Conservation (phyloP, 1,140 invertebrate genomes). For the Neuroterus valhalla region DNA sequence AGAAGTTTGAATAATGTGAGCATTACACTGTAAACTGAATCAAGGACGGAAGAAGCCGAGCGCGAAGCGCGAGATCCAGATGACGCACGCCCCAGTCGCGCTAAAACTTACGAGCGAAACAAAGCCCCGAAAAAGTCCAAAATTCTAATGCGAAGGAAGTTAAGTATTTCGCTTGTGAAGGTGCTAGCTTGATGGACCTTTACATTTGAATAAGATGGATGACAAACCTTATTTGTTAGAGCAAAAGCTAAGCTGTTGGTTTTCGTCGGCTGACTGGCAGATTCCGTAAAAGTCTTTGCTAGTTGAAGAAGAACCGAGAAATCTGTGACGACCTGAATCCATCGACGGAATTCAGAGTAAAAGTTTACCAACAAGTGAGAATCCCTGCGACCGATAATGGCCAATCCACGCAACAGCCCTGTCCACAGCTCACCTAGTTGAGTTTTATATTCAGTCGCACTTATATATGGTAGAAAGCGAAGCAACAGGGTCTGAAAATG, state of each 20-base stretch:
- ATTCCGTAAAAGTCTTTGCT: constrained; percentile 63
- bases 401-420: constrained; percentile 74
- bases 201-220: constrained; percentile 20
- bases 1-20: too few species aligned
- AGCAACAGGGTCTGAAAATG: constrained; percentile 75
- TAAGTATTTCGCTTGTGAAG: too few species aligned
- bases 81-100: too few species aligned
- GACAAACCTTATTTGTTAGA: constrained; percentile 67
- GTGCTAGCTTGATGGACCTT: too few species aligned
- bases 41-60: too few species aligned
- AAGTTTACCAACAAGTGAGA: constrained; percentile 71
- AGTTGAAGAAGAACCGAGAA: constrained; percentile 56
- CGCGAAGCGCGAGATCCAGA: too few species aligned
- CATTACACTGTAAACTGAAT: too few species aligned
- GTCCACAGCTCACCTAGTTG: constrained; percentile 75
- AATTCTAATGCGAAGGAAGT: too few species aligned
- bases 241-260: constrained; percentile 69
- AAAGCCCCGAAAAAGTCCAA: too few species aligned
- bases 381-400: constrained; percentile 75
- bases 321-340: constrained; percentile 63
- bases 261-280: constrained; percentile 61
- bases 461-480: constrained; percentile 76
- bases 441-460: constrained; percentile 67
- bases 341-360: constrained; percentile 76
- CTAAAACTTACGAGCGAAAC: too few species aligned